Base-by-base conservation (phyloP, 1,140 invertebrate genomes). In the Cotesia vestalis region DNA sequence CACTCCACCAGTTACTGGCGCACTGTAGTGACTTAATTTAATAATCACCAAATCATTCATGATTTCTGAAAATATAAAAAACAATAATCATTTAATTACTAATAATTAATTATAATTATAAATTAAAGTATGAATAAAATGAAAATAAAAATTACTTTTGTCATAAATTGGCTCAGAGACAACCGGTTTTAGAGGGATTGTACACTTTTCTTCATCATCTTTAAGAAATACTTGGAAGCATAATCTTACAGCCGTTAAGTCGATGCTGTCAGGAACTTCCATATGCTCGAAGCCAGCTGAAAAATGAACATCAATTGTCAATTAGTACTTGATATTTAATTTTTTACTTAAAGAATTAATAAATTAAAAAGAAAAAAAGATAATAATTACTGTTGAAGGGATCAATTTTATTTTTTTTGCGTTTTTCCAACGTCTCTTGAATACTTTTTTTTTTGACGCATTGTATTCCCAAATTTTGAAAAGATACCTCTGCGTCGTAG, bases 361-460 rank as follows among this genome's bases (percentile, higher is more conserved):
- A 17, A 0, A 57, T 57, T 14, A 57, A 12, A 12, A 3, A 12
- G 1, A 57, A 3, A 12, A 6, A 57, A 62, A 62, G 40, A 38
- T 27, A 27, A 1, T 27, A 36, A 62, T 35, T 62, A 62, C 60
- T 62, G 12, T 62, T n/a, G 14, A 62, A 97, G 2, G 96, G 96
- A 89, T 98, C 95, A 1, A 97, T 94, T 72, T 93, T 87, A 36
- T 96, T 92, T 80, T 92, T 89, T 86, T 96, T 93, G 61, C 96
- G 86, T 5, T 91, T 85, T 75, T 89, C 89, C 2, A 98, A 87
- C 20, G 94, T 92, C 27, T 92, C 91, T 78, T 94, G 92, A 67
- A 98, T 94, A 82, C 97, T 95, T 81, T 94, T 94, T 77, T 95
- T 94, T 87, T 97, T 98, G 4, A 96, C 94, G 88, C 96, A 97